Evolutionary conservation across 2,113 vertebrate species (phyloP).

Genomic region (Bufo bufo): DNA sequence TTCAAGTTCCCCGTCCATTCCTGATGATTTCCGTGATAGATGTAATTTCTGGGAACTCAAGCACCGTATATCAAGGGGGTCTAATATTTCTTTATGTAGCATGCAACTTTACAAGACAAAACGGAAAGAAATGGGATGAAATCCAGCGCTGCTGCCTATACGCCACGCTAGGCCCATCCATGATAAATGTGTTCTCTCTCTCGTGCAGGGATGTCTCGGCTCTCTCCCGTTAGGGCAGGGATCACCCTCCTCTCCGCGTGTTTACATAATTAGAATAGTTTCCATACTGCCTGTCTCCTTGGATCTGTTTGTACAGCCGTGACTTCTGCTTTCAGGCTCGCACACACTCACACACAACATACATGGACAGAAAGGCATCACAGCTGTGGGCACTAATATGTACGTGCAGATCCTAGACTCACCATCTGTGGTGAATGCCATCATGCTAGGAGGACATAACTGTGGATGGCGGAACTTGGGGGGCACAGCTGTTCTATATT

Average conservation of each 20-base stretch:
- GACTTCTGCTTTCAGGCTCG: conserved; percentile 28
- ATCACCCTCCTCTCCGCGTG: conserved; percentile 48
- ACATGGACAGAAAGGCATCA: not conserved
- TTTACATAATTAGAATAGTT: conserved; percentile 59
- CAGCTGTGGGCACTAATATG: not conserved
- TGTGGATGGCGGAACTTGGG: not conserved
- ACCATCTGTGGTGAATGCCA: not conserved
- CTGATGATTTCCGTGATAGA: not conserved
- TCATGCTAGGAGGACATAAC: not conserved
- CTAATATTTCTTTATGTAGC: not conserved
- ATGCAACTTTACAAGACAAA: not conserved
- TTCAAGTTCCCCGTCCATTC: too few species aligned
- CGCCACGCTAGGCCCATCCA: too few species aligned
- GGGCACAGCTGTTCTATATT: not conserved
- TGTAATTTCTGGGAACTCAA: not conserved
- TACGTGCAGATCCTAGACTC: not conserved
- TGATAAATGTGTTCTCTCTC: not conserved
- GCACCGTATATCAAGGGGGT: not conserved
- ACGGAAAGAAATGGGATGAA: too few species aligned
- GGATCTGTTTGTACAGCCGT: conserved; percentile 53
- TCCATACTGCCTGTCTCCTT: conserved; percentile 51
- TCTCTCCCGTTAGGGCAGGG: conserved; percentile 23
- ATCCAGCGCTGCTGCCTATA: not conserved
- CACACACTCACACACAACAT: conserved; percentile 9
- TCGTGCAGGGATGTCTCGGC: not conserved